Conservation (phyloP, 1,140 invertebrate species). For the Saccostrea cuccullata region DNA sequence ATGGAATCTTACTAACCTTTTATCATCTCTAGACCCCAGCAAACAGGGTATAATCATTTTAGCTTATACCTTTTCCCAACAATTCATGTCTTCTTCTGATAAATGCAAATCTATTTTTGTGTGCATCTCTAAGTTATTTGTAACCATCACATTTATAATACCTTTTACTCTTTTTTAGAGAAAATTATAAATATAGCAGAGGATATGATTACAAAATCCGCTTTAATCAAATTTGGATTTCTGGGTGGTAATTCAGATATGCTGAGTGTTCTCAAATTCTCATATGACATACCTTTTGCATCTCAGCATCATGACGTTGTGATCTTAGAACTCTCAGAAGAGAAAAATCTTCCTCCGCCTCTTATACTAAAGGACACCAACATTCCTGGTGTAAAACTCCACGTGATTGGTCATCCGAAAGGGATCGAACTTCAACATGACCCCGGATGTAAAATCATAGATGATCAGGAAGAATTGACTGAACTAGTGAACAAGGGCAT, state of each 20-base stretch:
- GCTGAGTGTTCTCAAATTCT: background rate
- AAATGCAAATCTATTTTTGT: too few species aligned
- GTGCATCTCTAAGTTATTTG: too few species aligned
- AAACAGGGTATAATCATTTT: background rate
- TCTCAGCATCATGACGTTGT: background rate
- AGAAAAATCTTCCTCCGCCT: background rate
- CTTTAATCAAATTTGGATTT: conserved; percentile 1
- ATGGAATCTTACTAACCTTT: background rate
- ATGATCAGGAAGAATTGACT: background rate
- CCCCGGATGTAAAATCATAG: background rate
- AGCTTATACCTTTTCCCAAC: background rate
- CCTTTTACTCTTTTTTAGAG: background rate
- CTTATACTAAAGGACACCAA: background rate
- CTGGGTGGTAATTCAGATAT: background rate
- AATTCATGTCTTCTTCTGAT: background rate
- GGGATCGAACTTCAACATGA: background rate
- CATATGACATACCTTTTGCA: background rate
- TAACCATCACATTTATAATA: too few species aligned
- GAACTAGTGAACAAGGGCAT: background rate
- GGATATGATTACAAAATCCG: background rate
- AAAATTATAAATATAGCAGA: background rate
- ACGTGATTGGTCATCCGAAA: conserved; percentile 10
- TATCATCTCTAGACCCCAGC: background rate
- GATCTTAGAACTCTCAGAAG: background rate
- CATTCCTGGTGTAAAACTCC: background rate